Percentiles rank a stretch among this genome's conserved stretches.
These are phyloP conservation scores for Sebastiscus tertius DNA, from an alignment of 2,797 vertebrate genomes.

Conservation along the genomic window DNA sequence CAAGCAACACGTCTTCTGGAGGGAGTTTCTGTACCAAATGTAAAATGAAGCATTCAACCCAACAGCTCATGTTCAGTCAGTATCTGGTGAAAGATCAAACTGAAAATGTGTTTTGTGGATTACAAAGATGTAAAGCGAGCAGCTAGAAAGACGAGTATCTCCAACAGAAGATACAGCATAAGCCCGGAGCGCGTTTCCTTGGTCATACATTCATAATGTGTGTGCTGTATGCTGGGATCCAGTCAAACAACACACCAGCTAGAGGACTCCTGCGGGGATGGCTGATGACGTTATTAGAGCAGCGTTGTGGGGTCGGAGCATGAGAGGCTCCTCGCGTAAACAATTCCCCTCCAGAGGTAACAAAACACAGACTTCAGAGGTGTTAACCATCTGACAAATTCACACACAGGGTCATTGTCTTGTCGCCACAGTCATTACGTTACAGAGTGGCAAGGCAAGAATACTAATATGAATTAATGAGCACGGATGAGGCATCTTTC, in stretches of 20 bases:
- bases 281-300: slow-evolving; percentile 33
- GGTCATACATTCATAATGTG: neutral
- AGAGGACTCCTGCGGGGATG: slow-evolving; percentile 11
- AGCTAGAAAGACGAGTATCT: neutral
- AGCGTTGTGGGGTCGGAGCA: neutral
- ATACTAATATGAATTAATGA: slow-evolving; percentile 36
- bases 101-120: neutral
- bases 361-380: slow-evolving; percentile 5
- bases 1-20: neutral
- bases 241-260: slow-evolving; percentile 16
- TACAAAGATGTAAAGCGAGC: neutral
- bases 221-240: slow-evolving; percentile 14
- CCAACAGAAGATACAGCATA: neutral
- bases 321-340: slow-evolving; percentile 34
- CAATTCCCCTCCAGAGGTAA: slow-evolving; percentile 17
- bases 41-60: neutral
- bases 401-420: slow-evolving; percentile 13
- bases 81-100: neutral
- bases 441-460: slow-evolving; percentile 5
- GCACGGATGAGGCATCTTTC: neutral
- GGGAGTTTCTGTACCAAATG: neutral
- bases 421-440: slow-evolving; percentile 10
- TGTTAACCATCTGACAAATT: slow-evolving; percentile 47
- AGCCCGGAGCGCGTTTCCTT: neutral
- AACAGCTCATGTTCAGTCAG: neutral